phyloP scores from a whole-genome alignment of 1,140 invertebrate genomes.

The Euura lappo region DNA sequence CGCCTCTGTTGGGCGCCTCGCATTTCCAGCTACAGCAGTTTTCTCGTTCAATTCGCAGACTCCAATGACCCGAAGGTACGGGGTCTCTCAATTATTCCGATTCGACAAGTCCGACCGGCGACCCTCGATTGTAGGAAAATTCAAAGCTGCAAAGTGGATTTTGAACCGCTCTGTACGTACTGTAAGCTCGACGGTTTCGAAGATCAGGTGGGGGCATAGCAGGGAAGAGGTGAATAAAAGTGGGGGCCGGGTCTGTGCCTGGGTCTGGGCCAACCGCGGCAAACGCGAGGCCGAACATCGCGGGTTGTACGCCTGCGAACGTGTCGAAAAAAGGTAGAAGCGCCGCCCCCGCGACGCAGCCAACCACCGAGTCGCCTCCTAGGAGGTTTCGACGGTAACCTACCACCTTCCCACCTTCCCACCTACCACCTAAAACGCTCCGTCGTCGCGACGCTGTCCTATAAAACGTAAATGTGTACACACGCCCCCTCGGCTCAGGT shows the following conservation, averaged over 20 bases:
- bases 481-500: background rate
- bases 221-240: slow-evolving; percentile 21
- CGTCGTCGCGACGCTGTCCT: slow-evolving; percentile 5
- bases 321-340: slow-evolving; percentile 10
- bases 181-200: too few relatives aligned
- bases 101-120: too few relatives aligned
- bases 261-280: slow-evolving; percentile 24
- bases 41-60: too few relatives aligned
- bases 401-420: background rate
- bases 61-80: too few relatives aligned
- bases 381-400: background rate
- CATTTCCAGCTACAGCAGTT: too few relatives aligned
- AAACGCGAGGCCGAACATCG: slow-evolving; percentile 18
- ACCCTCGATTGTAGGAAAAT: too few relatives aligned
- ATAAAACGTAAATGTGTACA: slow-evolving; percentile 3
- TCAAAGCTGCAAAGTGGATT: background rate
- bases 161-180: background rate
- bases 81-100: too few relatives aligned
- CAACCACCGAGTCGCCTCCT: slow-evolving; percentile 1
- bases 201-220: slow-evolving; percentile 10
- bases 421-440: background rate
- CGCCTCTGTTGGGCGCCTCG: background rate
- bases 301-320: slow-evolving; percentile 30
- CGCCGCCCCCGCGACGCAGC: background rate
- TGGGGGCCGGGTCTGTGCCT: slow-evolving; percentile 26